phyloP scores from a whole-genome alignment of 2,888 invertebrate species.

The Luperina nickerlii region DNA sequence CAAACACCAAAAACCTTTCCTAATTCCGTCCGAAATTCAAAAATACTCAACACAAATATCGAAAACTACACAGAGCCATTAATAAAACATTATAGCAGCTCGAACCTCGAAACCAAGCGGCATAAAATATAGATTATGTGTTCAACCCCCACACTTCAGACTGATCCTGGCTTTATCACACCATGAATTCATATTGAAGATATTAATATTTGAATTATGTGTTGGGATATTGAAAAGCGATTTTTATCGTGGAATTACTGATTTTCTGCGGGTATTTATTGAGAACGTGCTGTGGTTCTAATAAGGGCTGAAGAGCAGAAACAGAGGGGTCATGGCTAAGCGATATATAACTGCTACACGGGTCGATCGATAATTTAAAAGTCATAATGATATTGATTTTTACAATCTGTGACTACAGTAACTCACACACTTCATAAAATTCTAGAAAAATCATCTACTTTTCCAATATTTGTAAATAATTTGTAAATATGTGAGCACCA shows the following conservation, averaged over 20 bases:
- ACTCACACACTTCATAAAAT: too few species aligned
- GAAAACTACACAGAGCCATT: constrained; percentile 24
- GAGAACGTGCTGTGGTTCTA: constrained; percentile 25
- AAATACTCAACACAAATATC: constrained; percentile 19
- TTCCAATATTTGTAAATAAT: too few species aligned
- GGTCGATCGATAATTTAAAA: too few species aligned
- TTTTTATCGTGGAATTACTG: constrained; percentile 42
- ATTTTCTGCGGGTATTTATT: constrained; percentile 35
- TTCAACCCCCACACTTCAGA: constrained; percentile 59
- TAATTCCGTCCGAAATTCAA: not conserved
- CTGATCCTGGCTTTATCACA: constrained; percentile 75
- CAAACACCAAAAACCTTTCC: not conserved
- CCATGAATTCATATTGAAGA: constrained; percentile 77
- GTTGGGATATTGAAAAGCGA: constrained; percentile 62
- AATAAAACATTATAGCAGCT: constrained; percentile 50
- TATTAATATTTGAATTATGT: constrained; percentile 69
- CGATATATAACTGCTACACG: too few species aligned
- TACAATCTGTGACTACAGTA: too few species aligned
- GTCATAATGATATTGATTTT: too few species aligned
- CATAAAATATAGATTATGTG: constrained; percentile 76
- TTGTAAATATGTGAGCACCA: too few species aligned
- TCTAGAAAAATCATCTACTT: too few species aligned
- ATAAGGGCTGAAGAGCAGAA: not conserved
- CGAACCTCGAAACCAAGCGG: constrained; percentile 44
- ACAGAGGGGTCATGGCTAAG: too few species aligned